Evolutionary conservation across 2,797 vertebrate species (phyloP).

Genomic region (Rhabdophis nuchalis): DNA sequence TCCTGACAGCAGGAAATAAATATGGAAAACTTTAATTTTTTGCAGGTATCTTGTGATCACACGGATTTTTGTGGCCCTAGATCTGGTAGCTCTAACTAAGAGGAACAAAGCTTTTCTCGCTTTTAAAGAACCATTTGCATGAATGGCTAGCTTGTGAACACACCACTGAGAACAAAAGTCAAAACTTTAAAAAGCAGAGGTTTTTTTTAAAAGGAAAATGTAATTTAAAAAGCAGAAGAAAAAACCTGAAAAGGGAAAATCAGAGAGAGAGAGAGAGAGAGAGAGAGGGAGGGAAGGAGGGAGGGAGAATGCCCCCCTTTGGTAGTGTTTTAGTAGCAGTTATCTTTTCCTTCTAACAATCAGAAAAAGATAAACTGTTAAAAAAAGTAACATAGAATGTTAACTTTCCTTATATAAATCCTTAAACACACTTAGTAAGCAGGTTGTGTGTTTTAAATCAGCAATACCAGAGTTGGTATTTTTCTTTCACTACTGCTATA

Average conservation of each 20-base stretch:
- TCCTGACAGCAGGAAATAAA: neutral
- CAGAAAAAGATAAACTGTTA: neutral
- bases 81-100: neutral
- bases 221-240: neutral
- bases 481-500: constrained; percentile 20
- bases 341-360: neutral
- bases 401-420: neutral
- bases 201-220: neutral
- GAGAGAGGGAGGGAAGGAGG: neutral
- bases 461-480: neutral
- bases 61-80: neutral
- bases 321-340: neutral
- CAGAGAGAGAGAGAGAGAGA: neutral
- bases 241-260: neutral
- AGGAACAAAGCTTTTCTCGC: neutral
- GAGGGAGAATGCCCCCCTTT: neutral
- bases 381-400: neutral
- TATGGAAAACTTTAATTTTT: neutral
- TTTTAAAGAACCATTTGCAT: neutral
- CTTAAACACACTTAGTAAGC: neutral
- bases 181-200: neutral
- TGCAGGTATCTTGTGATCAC: neutral
- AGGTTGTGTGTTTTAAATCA: neutral
- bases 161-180: neutral
- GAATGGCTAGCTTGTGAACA: neutral